Percentiles rank a stretch among this genome's conserved stretches.
Conservation (phyloP, 2,113 vertebrate species). For the Noctilio leporinus region DNA sequence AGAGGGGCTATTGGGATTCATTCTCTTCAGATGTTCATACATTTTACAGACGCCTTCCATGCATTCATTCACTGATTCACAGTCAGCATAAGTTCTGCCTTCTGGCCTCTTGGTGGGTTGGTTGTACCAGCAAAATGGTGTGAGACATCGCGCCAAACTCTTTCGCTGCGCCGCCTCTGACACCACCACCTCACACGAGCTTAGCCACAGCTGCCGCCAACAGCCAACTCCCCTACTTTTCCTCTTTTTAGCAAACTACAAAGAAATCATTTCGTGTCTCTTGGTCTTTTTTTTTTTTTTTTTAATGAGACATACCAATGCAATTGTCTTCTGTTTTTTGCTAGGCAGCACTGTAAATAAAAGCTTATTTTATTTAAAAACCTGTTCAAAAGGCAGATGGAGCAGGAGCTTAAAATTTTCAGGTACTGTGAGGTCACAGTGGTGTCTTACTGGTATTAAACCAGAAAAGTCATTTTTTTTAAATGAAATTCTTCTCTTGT, state of each 20-base stretch:
- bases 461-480: background rate
- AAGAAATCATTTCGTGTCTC: background rate
- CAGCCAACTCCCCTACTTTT: too few relatives aligned
- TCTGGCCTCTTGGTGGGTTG: too few relatives aligned
- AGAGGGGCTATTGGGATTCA: too few relatives aligned
- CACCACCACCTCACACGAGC: too few relatives aligned
- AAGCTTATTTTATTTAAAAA: background rate
- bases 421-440: background rate
- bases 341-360: background rate
- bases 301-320: background rate
- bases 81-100: too few relatives aligned
- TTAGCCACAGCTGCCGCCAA: too few relatives aligned
- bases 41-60: too few relatives aligned
- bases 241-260: background rate
- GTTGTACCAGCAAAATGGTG: too few relatives aligned
- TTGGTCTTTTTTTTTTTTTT: constrained; percentile 33
- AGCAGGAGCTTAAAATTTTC: background rate
- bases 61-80: too few relatives aligned
- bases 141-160: too few relatives aligned
- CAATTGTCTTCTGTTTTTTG: background rate
- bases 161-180: too few relatives aligned
- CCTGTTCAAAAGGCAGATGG: background rate
- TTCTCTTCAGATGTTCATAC: too few relatives aligned
- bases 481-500: background rate
- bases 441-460: background rate